Evolutionary conservation across 2,797 vertebrate genomes (phyloP).

Genomic region (Microctenopoma stevenorrisi): DNA sequence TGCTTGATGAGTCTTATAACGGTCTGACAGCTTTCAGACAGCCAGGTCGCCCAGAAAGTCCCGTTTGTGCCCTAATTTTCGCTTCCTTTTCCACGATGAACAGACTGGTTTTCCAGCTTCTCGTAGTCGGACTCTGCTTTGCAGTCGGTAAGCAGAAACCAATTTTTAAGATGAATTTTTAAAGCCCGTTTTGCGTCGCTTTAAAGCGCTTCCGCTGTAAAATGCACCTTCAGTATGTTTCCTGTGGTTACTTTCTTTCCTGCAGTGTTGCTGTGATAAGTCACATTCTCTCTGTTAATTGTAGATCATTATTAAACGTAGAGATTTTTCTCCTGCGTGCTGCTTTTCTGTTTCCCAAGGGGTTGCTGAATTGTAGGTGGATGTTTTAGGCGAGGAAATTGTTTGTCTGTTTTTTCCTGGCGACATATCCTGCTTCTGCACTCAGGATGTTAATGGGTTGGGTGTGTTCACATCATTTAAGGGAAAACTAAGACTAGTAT

Average conservation of each 20-base stretch:
- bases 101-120: conserved; percentile 64
- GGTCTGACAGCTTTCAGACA: conserved; percentile 10
- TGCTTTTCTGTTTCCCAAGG: neutral
- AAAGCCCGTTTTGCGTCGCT: no score
- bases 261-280: neutral
- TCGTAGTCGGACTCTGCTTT: conserved; percentile 73
- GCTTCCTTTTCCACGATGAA: conserved; percentile 69
- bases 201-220: neutral
- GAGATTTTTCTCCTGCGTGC: neutral
- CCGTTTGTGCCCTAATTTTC: neutral
- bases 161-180: no score
- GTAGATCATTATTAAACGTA: neutral
- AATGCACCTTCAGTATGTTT: neutral
- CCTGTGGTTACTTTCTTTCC: neutral
- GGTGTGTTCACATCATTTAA: conserved; percentile 40
- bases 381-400: no score
- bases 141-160: conserved; percentile 62
- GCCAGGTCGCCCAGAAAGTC: neutral
- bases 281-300: neutral
- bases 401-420: neutral
- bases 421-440: neutral
- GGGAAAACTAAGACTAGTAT: no score
- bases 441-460: conserved; percentile 1
- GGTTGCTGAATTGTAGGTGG: no score
- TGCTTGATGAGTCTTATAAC: conserved; percentile 37